Conservation (phyloP, 1,140 invertebrate species). For the Marisa cornuarietis region DNA sequence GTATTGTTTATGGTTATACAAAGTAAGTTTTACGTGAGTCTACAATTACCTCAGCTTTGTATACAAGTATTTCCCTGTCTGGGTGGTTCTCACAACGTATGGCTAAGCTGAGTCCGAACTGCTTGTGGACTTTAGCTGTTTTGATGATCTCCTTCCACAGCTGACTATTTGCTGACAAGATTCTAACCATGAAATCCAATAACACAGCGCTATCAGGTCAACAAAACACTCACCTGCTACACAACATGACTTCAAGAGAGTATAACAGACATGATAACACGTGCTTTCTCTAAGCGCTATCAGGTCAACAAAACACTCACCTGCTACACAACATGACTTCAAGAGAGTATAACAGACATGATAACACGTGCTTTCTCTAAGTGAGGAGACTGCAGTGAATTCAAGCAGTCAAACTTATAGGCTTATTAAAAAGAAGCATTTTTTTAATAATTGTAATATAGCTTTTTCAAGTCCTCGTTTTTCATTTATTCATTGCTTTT, state of each 20-base stretch:
- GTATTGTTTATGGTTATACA: no score
- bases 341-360: no score
- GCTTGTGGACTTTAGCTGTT: slow-evolving; percentile 5
- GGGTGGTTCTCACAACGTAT: slow-evolving; percentile 15
- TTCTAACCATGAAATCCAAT: background rate
- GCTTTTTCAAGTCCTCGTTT: background rate
- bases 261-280: no score
- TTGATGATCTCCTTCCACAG: slow-evolving; percentile 15
- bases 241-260: no score
- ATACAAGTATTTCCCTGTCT: slow-evolving; percentile 3
- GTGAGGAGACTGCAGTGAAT: no score
- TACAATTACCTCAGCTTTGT: background rate
- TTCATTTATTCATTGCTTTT: no score
- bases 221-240: background rate
- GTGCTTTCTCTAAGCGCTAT: no score
- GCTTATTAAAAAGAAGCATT: background rate
- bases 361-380: no score
- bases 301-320: no score
- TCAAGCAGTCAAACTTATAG: no score
- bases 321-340: no score
- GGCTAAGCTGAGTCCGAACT: background rate
- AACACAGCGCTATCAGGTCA: background rate
- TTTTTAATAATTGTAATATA: background rate
- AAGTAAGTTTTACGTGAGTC: no score
- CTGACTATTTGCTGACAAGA: slow-evolving; percentile 4